Base-by-base conservation (phyloP, 2,797 vertebrate species). In the Chaenodraco wilsoni region DNA sequence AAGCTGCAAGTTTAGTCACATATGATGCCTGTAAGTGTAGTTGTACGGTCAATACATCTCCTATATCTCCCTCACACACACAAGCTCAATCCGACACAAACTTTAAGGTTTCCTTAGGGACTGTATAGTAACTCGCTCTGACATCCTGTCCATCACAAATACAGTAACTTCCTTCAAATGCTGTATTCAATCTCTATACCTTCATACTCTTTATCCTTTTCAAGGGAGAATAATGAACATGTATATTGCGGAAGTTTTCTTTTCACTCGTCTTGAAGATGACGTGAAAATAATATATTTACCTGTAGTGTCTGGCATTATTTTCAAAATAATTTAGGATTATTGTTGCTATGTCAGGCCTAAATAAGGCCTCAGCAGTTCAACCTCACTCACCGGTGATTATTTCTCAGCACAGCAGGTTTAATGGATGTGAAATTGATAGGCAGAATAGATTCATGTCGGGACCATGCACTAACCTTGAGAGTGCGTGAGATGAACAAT, bases 31-130 rank as follows among this genome's bases (percentile, higher is more conserved):
- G n/a, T 49, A 16, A 31, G 21, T 68, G 61, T 68, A 58, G 67
- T 27, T 27, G 27, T 74, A 12, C 61, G 43, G 62, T 78, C 59
- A 65, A 54, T 23, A 37, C 46, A 63, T 16, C 58, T 60, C 57
- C 19, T 51, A 31, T 43, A 3, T 5, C n/a, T 19, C 33, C 8
- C 48, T 55, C n/a, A 61, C 21, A 64, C 75, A 57, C 43, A n/a
- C 17, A 65, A 69, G 67, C 17, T 62, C n/a, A 62, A 56, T 51
- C 50, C 64, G 8, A 75, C 21, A 54, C 63, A 72, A 45, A 61
- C 40, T 31, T 59, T 51, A 48, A 52, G n/a, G 2, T 64, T 68
- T 58, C 10, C 55, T 48, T 45, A 21, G 15, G 33, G 54, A 70
- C 56, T 51, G 15, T 62, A 58, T 56, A 46, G 43, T 5, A 46